phyloP scores from a whole-genome alignment of 2,113 vertebrate species.

The Suricata suricatta region DNA sequence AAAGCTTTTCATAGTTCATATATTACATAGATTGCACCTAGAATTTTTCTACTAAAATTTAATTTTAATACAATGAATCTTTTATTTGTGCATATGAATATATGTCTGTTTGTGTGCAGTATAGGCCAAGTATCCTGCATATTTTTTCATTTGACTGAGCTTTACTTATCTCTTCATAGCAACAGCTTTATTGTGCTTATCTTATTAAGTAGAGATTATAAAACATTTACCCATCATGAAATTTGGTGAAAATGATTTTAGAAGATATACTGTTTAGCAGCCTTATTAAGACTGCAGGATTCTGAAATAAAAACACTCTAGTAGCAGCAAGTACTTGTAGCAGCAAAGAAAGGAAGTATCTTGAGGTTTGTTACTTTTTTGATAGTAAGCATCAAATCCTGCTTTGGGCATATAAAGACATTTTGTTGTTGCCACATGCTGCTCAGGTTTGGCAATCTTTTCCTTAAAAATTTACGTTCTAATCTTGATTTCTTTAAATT shows the following conservation, averaged over 20 bases:
- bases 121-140: not conserved
- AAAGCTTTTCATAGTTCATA: not conserved
- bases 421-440: not conserved
- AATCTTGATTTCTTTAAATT: not conserved
- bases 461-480: not conserved
- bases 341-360: not conserved
- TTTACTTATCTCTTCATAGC: slow-evolving; percentile 13
- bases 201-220: not conserved
- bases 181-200: not conserved
- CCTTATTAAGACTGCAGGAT: not conserved
- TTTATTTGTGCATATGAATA: not conserved
- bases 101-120: fast-evolving
- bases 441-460: not conserved
- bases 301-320: not conserved
- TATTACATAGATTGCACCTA: not conserved
- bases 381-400: not conserved
- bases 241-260: slow-evolving; percentile 34
- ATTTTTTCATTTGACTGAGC: not conserved
- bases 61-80: not conserved
- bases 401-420: not conserved
- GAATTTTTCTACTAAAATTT: not conserved
- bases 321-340: not conserved
- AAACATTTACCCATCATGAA: not conserved
- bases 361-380: not conserved
- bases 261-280: not conserved